phyloP scores from a whole-genome alignment of 2,888 invertebrate genomes.

The Ptilodon capucinus region DNA sequence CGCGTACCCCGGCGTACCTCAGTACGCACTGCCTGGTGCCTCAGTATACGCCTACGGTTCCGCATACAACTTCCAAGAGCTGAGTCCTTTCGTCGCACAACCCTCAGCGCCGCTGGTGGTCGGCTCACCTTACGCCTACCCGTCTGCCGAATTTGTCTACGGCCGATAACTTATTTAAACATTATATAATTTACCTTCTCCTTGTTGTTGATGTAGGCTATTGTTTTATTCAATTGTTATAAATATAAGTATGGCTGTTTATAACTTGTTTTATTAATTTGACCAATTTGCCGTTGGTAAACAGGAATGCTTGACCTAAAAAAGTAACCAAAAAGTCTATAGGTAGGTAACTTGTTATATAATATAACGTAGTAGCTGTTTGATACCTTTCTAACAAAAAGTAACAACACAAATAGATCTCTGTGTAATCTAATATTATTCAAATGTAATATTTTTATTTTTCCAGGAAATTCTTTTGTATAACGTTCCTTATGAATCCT shows the following conservation, averaged over 20 bases:
- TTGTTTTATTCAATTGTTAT: constrained; percentile 4
- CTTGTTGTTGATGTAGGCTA: neutral
- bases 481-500: too few species aligned
- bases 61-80: constrained; percentile 45
- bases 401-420: too few species aligned
- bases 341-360: too few species aligned
- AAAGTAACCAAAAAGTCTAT: too few species aligned
- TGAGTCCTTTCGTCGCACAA: constrained; percentile 31
- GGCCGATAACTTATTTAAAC: constrained; percentile 10
- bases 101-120: constrained; percentile 35
- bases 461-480: too few species aligned
- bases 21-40: constrained; percentile 35
- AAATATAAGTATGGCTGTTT: constrained; percentile 14
- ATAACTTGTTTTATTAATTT: neutral
- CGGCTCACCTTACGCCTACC: constrained; percentile 39
- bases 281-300: too few species aligned
- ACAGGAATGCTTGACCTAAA: too few species aligned
- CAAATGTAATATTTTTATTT: too few species aligned
- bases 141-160: constrained; percentile 42
- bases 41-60: constrained; percentile 53
- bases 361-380: too few species aligned
- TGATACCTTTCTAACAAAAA: too few species aligned
- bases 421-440: too few species aligned
- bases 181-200: neutral
- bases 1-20: constrained; percentile 16